Evolutionary conservation across 2,797 vertebrate genomes (phyloP).

Genomic region (Cryptoprocta ferox): DNA sequence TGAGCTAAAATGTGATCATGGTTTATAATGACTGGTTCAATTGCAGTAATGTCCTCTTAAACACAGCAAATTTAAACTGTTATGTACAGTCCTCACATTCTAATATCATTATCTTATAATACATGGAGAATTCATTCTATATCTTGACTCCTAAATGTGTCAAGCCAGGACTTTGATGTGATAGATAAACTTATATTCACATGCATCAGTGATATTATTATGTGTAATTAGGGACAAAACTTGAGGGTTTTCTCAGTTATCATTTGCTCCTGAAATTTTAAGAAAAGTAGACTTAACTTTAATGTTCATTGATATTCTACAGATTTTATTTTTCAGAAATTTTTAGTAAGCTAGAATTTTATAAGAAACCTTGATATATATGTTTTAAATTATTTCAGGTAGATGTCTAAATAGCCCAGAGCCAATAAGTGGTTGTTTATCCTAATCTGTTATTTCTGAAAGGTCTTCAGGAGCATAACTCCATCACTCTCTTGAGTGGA

Average conservation of each 20-base stretch:
- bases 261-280: not conserved
- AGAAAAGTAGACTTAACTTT: not conserved
- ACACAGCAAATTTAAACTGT: slow-evolving; percentile 2
- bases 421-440: not conserved
- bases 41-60: not conserved
- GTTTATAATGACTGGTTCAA: slow-evolving; percentile 28
- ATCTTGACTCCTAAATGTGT: not conserved
- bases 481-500: not conserved
- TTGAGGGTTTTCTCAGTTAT: not conserved
- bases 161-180: not conserved
- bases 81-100: not conserved
- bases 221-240: not conserved
- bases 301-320: not conserved
- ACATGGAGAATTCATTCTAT: not conserved
- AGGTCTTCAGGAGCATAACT: not conserved
- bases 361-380: not conserved
- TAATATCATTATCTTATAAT: not conserved
- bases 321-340: slow-evolving; percentile 20
- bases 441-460: slow-evolving; percentile 5
- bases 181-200: not conserved
- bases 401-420: not conserved
- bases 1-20: not conserved
- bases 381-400: not conserved
- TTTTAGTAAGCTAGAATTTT: slow-evolving; percentile 13
- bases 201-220: not conserved